Evolutionary conservation across 37 sponge, comb jelly and placozoan genomes (phyloP).

Genomic region (Beroe ovata): DNA sequence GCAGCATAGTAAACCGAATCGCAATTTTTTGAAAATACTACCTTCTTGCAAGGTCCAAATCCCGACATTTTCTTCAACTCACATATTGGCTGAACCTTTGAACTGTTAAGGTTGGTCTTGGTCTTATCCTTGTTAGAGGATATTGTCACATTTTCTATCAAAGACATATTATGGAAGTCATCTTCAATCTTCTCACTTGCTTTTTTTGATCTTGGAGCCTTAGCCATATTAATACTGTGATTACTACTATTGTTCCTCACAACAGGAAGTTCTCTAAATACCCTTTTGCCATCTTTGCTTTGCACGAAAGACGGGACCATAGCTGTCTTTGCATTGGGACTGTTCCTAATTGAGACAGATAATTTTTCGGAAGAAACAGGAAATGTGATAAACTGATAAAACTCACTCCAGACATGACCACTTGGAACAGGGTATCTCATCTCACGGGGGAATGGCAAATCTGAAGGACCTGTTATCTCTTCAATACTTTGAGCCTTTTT

Average conservation of each 20-base stretch:
- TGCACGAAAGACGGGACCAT: conserved; percentile 9
- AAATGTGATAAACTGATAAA: conserved; percentile 75
- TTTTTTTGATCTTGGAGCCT: neutral
- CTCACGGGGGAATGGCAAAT: conserved; percentile 75
- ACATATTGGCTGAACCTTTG: conserved; percentile 14
- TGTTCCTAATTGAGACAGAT: neutral
- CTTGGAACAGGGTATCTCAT: conserved; percentile 79
- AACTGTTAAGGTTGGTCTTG: neutral
- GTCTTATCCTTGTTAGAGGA: neutral
- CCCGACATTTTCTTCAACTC: conserved; percentile 6
- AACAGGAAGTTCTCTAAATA: conserved; percentile 61
- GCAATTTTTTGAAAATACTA: neutral
- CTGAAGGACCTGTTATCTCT: neutral
- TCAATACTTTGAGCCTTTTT: neutral
- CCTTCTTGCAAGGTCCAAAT: conserved; percentile 34
- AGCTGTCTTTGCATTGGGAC: too few species aligned
- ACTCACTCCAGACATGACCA: conserved; percentile 74
- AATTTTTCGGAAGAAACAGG: conserved; percentile 69
- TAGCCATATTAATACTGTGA: neutral
- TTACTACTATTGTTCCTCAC: conserved; percentile 15
- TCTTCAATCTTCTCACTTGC: conserved; percentile 59
- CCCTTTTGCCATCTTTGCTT: neutral
- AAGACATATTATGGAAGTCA: conserved; percentile 59
- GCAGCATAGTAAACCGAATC: conserved; percentile 72
- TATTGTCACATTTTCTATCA: conserved; percentile 58